A percentile compares a stretch with the other conserved stretches of the same genome.
phyloP scores from a whole-genome alignment of 2,113 vertebrate genomes.

The Gopherus flavomarginatus region DNA sequence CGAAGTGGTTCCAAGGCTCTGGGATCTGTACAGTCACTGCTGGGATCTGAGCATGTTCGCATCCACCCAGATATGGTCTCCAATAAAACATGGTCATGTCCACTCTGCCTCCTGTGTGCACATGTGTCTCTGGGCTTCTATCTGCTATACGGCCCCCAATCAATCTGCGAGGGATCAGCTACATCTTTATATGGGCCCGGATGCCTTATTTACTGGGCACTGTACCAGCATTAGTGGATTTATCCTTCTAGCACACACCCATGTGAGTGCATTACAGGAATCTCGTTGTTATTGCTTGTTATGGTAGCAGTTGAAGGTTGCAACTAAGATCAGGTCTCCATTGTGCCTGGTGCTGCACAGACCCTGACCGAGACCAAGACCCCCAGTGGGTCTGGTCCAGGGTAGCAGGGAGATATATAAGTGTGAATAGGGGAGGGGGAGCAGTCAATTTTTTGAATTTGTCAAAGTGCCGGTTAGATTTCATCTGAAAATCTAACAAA shows the following conservation, averaged over 20 bases:
- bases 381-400: background rate
- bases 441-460: background rate
- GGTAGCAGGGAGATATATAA: background rate
- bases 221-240: background rate
- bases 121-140: background rate
- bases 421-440: background rate
- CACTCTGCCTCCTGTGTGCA: background rate
- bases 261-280: background rate
- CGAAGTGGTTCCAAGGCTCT: background rate
- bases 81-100: background rate
- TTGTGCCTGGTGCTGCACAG: background rate
- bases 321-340: background rate
- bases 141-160: rapidly evolving
- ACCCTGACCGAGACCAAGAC: background rate
- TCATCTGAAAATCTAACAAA: background rate
- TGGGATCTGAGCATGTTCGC: background rate
- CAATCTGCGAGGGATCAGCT: background rate
- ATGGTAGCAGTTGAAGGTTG: background rate
- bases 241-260: background rate
- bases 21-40: background rate
- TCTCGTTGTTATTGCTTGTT: background rate
- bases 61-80: background rate
- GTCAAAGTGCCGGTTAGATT: background rate
- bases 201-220: background rate
- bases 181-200: background rate